Evolutionary conservation across 2,888 invertebrate genomes (phyloP).

Genomic region (Rhagophthalmus giganteus): DNA sequence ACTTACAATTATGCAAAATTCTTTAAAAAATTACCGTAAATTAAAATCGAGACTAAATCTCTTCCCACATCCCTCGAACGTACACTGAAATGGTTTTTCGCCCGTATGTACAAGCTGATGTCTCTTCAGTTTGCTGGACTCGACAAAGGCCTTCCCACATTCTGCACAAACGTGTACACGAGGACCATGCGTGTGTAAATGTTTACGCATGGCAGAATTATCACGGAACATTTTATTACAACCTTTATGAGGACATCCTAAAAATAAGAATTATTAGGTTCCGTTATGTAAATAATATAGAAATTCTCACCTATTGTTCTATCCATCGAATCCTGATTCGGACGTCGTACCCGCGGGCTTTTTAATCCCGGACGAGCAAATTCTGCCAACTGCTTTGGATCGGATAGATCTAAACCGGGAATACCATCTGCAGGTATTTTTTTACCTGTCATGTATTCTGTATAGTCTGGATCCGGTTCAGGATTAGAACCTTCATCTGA

Average conservation of each 20-base stretch:
- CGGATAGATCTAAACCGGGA: constrained; percentile 85
- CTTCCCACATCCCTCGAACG: constrained; percentile 97
- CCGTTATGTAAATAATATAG: not conserved
- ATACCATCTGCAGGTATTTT: constrained; percentile 71
- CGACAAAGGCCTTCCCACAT: constrained; percentile 97
- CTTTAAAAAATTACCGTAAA: constrained; percentile 60
- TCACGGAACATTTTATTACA: constrained; percentile 97
- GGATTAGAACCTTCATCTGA: constrained; percentile 83
- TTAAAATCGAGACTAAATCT: constrained; percentile 96
- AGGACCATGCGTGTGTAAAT: constrained; percentile 95
- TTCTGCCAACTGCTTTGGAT: constrained; percentile 91
- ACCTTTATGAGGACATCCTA: constrained; percentile 92
- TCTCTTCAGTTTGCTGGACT: constrained; percentile 93
- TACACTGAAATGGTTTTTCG: constrained; percentile 97
- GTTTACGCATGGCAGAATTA: constrained; percentile 96
- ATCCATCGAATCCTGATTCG: constrained; percentile 64
- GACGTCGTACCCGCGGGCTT: constrained; percentile 70
- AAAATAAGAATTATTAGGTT: not conserved
- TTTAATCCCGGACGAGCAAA: constrained; percentile 84
- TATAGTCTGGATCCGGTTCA: constrained; percentile 88
- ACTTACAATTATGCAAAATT: constrained; percentile 39
- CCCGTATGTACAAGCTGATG: constrained; percentile 97
- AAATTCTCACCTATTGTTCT: constrained; percentile 62
- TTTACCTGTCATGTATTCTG: constrained; percentile 90
- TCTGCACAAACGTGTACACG: constrained; percentile 96